phyloP scores from a whole-genome alignment of 1,140 invertebrate species.

The Chelonus insularis region DNA sequence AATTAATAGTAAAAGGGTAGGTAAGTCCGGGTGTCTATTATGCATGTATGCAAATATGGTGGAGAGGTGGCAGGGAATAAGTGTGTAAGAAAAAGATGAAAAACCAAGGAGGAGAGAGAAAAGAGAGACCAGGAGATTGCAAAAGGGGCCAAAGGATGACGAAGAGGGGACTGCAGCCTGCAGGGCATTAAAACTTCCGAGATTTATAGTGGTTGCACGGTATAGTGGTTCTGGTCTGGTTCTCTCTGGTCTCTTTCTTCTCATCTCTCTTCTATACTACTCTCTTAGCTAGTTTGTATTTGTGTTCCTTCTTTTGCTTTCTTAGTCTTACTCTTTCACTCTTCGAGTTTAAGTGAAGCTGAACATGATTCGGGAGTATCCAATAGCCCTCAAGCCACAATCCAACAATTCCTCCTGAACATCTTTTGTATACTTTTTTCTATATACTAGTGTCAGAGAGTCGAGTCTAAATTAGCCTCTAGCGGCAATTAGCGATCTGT shows the following conservation, averaged over 20 bases:
- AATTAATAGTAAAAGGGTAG: slow-evolving; percentile 61
- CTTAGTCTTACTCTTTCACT: too few relatives aligned
- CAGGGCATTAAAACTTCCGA: slow-evolving; percentile 56
- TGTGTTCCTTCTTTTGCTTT: too few relatives aligned
- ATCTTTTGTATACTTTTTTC: too few relatives aligned
- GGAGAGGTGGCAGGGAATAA: too few relatives aligned
- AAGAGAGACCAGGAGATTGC: slow-evolving; percentile 14
- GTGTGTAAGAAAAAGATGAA: too few relatives aligned
- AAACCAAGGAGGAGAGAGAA: slow-evolving; percentile 27
- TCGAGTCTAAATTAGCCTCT: slow-evolving; percentile 27
- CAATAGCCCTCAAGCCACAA: too few relatives aligned
- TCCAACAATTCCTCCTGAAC: too few relatives aligned
- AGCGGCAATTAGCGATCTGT: slow-evolving; percentile 28
- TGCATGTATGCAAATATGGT: slow-evolving; percentile 58
- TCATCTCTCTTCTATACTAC: not conserved
- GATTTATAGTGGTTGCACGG: slow-evolving; percentile 54
- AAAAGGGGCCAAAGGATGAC: slow-evolving; percentile 11
- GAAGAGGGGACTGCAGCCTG: slow-evolving; percentile 40
- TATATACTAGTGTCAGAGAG: slow-evolving; percentile 5
- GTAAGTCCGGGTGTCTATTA: slow-evolving; percentile 49
- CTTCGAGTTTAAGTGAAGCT: too few relatives aligned
- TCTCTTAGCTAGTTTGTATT: not conserved
- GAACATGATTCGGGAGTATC: too few relatives aligned
- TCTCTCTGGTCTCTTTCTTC: slow-evolving; percentile 23
- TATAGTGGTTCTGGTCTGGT: slow-evolving; percentile 26